These are phyloP conservation scores for Gadus macrocephalus DNA, from an alignment of 2,113 vertebrate species.

Conservation along the genomic window DNA sequence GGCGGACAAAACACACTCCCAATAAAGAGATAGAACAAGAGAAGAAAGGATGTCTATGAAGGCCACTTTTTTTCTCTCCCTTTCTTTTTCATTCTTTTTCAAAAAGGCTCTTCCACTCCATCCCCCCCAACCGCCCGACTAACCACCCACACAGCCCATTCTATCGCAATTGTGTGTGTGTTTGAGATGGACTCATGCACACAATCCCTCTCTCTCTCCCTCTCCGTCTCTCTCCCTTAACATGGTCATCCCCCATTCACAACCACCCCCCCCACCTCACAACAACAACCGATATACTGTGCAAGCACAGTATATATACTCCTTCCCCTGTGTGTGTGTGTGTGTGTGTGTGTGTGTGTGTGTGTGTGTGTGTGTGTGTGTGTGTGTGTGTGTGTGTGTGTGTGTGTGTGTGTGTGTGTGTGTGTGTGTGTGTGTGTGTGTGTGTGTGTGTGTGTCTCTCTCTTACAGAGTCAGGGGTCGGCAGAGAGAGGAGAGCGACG, in stretches of 20 bases:
- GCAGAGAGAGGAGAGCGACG: slow-evolving; percentile 15
- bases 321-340: slow-evolving; percentile 58
- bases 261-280: neutral
- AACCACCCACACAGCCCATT: too few relatives aligned
- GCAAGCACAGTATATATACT: slow-evolving; percentile 69
- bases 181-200: neutral
- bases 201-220: slow-evolving; percentile 29
- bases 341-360: slow-evolving; percentile 46
- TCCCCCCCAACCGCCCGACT: slow-evolving; percentile 19
- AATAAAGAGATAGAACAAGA: slow-evolving; percentile 78
- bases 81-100: slow-evolving; percentile 45
- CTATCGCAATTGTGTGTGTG: neutral
- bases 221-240: slow-evolving; percentile 52
- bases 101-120: slow-evolving; percentile 35
- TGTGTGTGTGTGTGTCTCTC: too few relatives aligned
- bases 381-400: slow-evolving; percentile 42
- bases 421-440: too few relatives aligned
- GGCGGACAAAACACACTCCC: slow-evolving; percentile 72
- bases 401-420: slow-evolving; percentile 9
- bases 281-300: slow-evolving; percentile 34
- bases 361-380: slow-evolving; percentile 22
- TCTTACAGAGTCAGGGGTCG: neutral
- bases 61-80: slow-evolving; percentile 53
- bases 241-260: neutral
- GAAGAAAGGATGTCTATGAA: slow-evolving; percentile 75